Evolutionary conservation across 2,888 invertebrate genomes (phyloP), one percentile per base, ranked within the genome.

Genomic region (Amiota minor): DNA sequence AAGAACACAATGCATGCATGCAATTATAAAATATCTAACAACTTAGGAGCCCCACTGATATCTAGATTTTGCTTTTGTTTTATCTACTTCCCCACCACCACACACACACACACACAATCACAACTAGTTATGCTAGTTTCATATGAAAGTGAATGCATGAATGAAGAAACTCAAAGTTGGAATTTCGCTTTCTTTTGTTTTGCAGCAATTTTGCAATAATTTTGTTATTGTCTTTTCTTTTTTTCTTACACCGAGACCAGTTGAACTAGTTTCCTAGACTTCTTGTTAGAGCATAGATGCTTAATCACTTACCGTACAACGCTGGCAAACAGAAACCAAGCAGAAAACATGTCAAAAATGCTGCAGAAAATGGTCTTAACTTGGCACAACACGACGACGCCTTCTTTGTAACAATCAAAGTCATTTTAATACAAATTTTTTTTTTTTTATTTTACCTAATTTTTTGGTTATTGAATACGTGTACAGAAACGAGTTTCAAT

Each of bases 91-190:
- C 53, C 12, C 18, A 35, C 53, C n/a, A n/a, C n/a, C 9, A 53
- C n/a, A 14, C 53, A 16, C n/a, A 16, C 53, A 53, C 53, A 53
- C 59, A 59, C 18, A 59, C 59, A 16, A 20, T 16, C 20, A 12
- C 8, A 14, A 35, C 87, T 82, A 86, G 87, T 88, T 88, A 85
- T 82, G 77, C 86, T 81, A 80, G 88, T 82, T 86, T 84, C 74
- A 80, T 77, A 83, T 76, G 86, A 87, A 87, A 86, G 87, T 85
- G 85, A 87, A 88, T 72, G 74, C 2, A 35, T 35, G 35, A 35
- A 35, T 35, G 35, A 35, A 35, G 35, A 35, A 35, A 35, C 50
- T 69, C 47, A 62, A 74, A 23, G 49, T 72, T 56, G 55, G 75
- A 81, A 75, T 85, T 82, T 85, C 85, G 82, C 82, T 82, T 85